Base-by-base conservation (phyloP, 1,140 invertebrate species). In the Papilio helenus region DNA sequence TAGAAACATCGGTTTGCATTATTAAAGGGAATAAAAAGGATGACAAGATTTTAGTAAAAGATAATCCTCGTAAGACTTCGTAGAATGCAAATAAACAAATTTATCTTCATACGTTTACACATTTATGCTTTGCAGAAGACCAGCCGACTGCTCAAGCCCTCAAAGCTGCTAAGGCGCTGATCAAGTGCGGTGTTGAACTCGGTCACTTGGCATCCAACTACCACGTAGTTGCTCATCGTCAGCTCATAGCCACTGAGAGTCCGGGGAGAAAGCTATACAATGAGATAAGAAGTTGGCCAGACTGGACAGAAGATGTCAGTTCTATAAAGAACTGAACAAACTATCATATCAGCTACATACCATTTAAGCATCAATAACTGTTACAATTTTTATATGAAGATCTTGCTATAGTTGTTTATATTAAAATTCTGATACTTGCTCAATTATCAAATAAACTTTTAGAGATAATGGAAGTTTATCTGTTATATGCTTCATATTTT, bases 241-340 rank as follows among this genome's bases (percentile, higher is more conserved):
- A 97, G 90, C 95, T 97, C 0, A 91, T 89, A 2, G 84, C 87
- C 18, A 97, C 96, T 0, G 84, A 91, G 46, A 97, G 96, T 88
- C 97, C 97, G 1, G 97, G 97, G 7, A 85, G 95, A 44, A 93
- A 94, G 77, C 90, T 97, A 0, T 97, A 95, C 86, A 90, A 95
- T 68, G 94, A 95, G 51, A 95, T 97, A n/a, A 90, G 94, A 79
- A 94, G 79, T 4, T 96, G 96, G 96, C 93, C 95, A 8, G 94
- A 96, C 80, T 96, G 94, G 93, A 42, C 87, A 8, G 86, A 89
- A 44, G 85, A 91, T 51, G 85, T 85, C 23, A 79, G 79, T 4
- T 81, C 87, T 51, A 84, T 90, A 12, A 88, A 86, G 72, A 84
- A 87, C 39, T 82, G 46, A 80, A 72, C 4, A 1, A 7, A 39